Evolutionary conservation across 1,140 invertebrate genomes (phyloP), one percentile per base, ranked within the genome.

Genomic region (Drosophila elegans): DNA sequence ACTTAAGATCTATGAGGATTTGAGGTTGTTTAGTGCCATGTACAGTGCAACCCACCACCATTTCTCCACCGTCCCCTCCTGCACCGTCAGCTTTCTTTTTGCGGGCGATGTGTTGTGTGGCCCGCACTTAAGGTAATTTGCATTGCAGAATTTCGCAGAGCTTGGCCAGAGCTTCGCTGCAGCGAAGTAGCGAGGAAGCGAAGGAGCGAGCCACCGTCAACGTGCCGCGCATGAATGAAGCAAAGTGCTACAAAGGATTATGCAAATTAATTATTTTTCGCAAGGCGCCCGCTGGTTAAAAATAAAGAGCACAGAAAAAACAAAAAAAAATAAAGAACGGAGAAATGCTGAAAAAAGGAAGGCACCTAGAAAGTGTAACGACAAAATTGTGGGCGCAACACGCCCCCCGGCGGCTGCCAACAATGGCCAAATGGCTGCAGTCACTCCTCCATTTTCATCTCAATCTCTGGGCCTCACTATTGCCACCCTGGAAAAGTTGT

Each of bases 231-330:
- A 89, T 86, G 84, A 88, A 89, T 89, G 84, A 89, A 90, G 84
- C 74, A 89, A 89, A 89, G 85, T 89, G 84, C 84, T 89, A 89
- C 84, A 89, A 89, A 89, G 84, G 84, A 89, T 89, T 89, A 89
- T 89, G 84, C 84, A 89, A 89, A 89, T 89, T 89, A 89, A 89
- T 89, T 89, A 89, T 89, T 89, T 89, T 89, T 84, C 84, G 80
- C 84, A 80, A 90, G 84, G 84, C 79, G 81, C 62, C 66, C 81
- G 75, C 73, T 75, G 76, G 64, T 68, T 53, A 53, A 67, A 68
- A 67, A 67, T 32, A 61, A 48, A 38, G 36, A 49, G 45, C 16
- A 21, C 16, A 12, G 55, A 54, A 48, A 49, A 63, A 38, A 54
- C 42, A 42, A 27, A n/a, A 16, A 57, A 51, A 55, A 55, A 53